These are phyloP conservation scores for Drosophila azteca DNA, from an alignment of 1,140 invertebrate species.

Conservation along the genomic window DNA sequence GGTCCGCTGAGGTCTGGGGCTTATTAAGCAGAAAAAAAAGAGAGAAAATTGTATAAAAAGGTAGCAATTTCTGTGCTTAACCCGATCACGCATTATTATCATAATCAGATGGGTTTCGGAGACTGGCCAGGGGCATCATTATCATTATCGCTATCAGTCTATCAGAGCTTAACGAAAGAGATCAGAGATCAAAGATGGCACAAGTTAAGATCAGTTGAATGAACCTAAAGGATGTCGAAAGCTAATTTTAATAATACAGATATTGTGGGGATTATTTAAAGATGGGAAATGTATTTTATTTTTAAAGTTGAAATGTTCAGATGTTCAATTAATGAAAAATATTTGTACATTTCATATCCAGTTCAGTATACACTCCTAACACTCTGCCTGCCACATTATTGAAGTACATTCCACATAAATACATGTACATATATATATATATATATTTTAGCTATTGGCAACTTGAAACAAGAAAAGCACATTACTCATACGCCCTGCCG, in stretches of 20 bases:
- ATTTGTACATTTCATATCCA: not conserved
- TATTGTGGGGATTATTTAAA: too few relatives aligned
- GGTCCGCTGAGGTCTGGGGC: slow-evolving; percentile 20
- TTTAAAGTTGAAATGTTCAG: too few relatives aligned
- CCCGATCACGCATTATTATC: slow-evolving; percentile 71
- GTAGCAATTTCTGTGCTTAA: slow-evolving; percentile 65
- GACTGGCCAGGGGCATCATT: slow-evolving; percentile 38
- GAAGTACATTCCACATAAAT: too few relatives aligned
- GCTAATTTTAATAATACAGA: not conserved
- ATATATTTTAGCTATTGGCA: slow-evolving; percentile 16
- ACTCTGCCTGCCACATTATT: too few relatives aligned
- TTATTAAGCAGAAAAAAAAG: slow-evolving; percentile 68
- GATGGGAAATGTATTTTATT: too few relatives aligned
- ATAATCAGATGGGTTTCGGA: slow-evolving; percentile 51
- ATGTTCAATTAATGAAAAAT: too few relatives aligned
- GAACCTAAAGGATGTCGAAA: not conserved
- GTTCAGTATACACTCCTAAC: not conserved
- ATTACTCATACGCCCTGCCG: slow-evolving; percentile 77
- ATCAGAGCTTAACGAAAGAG: not conserved
- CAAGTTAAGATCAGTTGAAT: not conserved
- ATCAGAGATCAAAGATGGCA: slow-evolving; percentile 4
- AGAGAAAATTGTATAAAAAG: slow-evolving; percentile 36
- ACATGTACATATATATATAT: not conserved
- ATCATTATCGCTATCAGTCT: slow-evolving; percentile 68
- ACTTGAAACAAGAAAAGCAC: slow-evolving; percentile 55